Conservation (phyloP, 1,140 invertebrate genomes). For the Myzus persicae region DNA sequence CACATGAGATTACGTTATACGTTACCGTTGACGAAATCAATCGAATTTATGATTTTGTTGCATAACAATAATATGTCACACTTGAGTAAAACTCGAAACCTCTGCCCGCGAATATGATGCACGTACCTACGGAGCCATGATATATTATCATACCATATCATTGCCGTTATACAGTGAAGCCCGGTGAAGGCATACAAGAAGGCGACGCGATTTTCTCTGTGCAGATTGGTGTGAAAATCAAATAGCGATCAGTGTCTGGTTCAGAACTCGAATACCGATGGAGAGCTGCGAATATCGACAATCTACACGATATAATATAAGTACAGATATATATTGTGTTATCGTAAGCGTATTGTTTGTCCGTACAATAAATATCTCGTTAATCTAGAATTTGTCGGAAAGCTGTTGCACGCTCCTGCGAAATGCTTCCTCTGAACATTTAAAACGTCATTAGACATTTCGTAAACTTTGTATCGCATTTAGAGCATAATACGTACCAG, state of each 20-base stretch:
- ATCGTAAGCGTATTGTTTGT: background rate
- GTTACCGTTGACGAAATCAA: background rate
- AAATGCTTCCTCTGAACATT: background rate
- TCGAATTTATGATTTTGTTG: background rate
- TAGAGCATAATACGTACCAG: background rate
- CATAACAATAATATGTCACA: background rate
- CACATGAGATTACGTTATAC: background rate
- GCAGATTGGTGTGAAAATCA: background rate
- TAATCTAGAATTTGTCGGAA: background rate
- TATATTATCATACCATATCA: no score
- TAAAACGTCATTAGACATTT: constrained; percentile 4
- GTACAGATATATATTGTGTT: background rate
- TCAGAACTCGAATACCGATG: background rate
- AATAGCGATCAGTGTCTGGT: background rate
- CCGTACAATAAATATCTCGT: background rate
- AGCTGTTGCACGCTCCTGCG: background rate
- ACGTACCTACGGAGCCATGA: no score
- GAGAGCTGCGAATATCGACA: background rate
- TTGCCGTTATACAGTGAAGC: no score
- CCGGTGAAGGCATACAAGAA: no score
- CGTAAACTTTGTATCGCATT: background rate
- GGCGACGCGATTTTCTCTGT: background rate
- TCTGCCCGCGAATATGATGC: no score
- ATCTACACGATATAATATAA: background rate
- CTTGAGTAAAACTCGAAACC: background rate